phyloP scores from a whole-genome alignment of 2,888 invertebrate genomes.

The Dolichopus griseipennis region DNA sequence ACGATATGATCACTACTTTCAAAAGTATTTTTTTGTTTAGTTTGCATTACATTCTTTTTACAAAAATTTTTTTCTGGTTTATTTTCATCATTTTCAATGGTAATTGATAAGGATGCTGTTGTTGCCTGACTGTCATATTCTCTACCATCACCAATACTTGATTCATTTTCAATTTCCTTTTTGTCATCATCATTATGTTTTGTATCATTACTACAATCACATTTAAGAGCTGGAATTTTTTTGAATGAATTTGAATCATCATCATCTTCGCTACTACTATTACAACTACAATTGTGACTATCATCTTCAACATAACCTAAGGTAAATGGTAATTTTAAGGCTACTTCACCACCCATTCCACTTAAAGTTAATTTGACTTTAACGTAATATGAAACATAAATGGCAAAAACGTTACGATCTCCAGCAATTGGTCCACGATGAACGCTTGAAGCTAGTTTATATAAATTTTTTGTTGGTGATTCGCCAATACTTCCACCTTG shows the following conservation, averaged over 20 bases:
- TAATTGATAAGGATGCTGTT: neutral
- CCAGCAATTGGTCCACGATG: constrained; percentile 28
- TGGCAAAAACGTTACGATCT: constrained; percentile 64
- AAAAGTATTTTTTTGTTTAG: neutral
- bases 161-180: too few relatives aligned
- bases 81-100: neutral
- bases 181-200: neutral
- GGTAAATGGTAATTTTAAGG: constrained; percentile 66
- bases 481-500: constrained; percentile 39
- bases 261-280: constrained; percentile 15
- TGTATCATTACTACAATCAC: neutral
- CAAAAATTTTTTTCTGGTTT: neutral
- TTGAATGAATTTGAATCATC: neutral
- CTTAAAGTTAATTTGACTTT: constrained; percentile 70
- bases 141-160: too few relatives aligned
- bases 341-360: constrained; percentile 66
- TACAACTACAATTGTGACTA: constrained; percentile 12
- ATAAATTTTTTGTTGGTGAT: constrained; percentile 22
- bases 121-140: neutral
- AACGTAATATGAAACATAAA: constrained; percentile 79
- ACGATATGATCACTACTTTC: neutral
- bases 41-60: neutral
- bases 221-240: neutral
- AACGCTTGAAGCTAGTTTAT: constrained; percentile 29
- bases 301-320: constrained; percentile 50